phyloP scores from a whole-genome alignment of 2,888 invertebrate species.

The Belgica antarctica region DNA sequence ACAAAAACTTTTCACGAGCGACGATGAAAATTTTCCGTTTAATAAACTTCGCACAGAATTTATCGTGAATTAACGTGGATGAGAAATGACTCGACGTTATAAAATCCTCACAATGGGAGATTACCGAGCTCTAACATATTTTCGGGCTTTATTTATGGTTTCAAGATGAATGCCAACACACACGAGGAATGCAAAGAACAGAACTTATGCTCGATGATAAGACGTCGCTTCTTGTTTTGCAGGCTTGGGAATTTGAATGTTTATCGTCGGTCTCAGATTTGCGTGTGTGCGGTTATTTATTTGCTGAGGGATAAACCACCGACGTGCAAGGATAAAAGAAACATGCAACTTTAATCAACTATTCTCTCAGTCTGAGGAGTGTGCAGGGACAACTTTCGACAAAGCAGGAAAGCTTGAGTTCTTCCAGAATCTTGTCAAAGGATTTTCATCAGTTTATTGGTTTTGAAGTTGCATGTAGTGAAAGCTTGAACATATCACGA shows the following conservation, averaged over 20 bases:
- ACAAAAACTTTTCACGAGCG: too few relatives aligned
- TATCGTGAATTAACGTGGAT: background rate
- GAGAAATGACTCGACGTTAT: background rate
- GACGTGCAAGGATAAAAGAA: background rate
- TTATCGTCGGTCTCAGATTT: constrained; percentile 13
- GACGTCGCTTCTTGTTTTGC: background rate
- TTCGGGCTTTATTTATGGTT: constrained; percentile 21
- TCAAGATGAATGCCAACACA: background rate
- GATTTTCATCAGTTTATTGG: too few relatives aligned
- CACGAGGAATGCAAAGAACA: constrained; percentile 8
- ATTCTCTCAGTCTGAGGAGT: constrained; percentile 9
- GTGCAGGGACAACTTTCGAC: too few relatives aligned
- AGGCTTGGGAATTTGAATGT: background rate
- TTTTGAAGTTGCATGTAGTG: too few relatives aligned
- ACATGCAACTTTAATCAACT: constrained; percentile 9
- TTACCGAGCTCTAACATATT: background rate
- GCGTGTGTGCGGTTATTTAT: constrained; percentile 25
- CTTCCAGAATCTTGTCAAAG: too few relatives aligned
- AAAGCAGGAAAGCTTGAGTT: too few relatives aligned
- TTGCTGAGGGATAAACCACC: background rate
- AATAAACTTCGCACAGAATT: background rate
- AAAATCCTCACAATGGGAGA: background rate
- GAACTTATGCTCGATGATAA: background rate
- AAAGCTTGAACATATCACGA: too few relatives aligned
- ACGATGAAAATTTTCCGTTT: background rate